Conservation (phyloP, 2,888 invertebrate genomes). For the Gastrophysa polygoni region DNA sequence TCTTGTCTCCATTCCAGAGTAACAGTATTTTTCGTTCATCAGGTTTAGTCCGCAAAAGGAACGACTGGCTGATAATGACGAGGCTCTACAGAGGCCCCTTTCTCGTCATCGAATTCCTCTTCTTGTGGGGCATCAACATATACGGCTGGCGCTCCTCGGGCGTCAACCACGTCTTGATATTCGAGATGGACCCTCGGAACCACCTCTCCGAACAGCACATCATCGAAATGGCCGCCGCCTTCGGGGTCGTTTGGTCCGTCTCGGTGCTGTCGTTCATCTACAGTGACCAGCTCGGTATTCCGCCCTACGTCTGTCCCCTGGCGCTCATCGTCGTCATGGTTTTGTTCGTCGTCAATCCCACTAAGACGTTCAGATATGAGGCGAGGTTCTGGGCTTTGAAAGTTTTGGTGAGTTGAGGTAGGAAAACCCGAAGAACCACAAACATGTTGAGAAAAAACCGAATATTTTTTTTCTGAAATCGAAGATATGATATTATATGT, state of each 20-base stretch:
- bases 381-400: conserved; percentile 93
- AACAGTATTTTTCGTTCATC: conserved; percentile 23
- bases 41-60: conserved; percentile 68
- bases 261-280: conserved; percentile 85
- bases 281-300: conserved; percentile 83
- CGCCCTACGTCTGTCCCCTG: conserved; percentile 91
- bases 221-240: conserved; percentile 91
- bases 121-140: conserved; percentile 94
- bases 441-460: no score
- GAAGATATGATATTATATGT: no score
- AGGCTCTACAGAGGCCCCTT: conserved; percentile 93
- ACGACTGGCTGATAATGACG: conserved; percentile 85
- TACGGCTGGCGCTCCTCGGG: conserved; percentile 98
- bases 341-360: conserved; percentile 88
- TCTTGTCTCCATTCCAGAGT: no score
- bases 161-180: conserved; percentile 97
- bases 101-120: conserved; percentile 89
- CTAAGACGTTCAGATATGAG: conserved; percentile 88
- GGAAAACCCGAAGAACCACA: no score
- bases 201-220: conserved; percentile 93
- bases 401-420: conserved; percentile 73
- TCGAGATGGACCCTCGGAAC: conserved; percentile 94
- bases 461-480: no score
- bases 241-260: conserved; percentile 93
- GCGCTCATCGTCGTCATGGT: conserved; percentile 82